Base-by-base conservation (phyloP, 2,888 invertebrate species). In the Lacanobia oleracea region DNA sequence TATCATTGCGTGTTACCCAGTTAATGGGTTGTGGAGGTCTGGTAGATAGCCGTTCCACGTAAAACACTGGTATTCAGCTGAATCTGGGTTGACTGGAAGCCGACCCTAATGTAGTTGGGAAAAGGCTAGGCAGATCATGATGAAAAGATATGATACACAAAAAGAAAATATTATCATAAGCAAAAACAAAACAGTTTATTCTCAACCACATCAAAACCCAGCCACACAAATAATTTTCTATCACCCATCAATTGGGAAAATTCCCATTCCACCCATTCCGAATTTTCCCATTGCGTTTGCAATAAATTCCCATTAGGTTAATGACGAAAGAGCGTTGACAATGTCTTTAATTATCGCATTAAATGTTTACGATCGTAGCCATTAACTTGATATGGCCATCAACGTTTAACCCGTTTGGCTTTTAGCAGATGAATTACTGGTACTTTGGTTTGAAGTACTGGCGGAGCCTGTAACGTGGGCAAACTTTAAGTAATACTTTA, bases 271-370 rank as follows among this genome's bases (percentile, higher is more conserved):
- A 51, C 43, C 33, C 64, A 63, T 67, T 72, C 51, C 51, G 48
- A 56, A 40, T 16, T 62, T 73, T 79, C 65, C 72, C 68, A 73
- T 77, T 76, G 5, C 37, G 14, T 57, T 18, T 37, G 62, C 67
- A 77, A 80, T 83, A 66, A 75, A 75, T 71, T 69, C 33, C 67
- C 72, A 83, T 86, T 86, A 83, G 50, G 53, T 67, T 69, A 80
- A 74, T 80, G 77, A 64, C 59, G 43, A 68, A 57, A 59, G 61
- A 59, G 33, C 62, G 68, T 69, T 69, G 75, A 83, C 77, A 75
- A 60, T 63, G 65, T 64, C 67, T 81, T 83, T 83, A 86, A 77
- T 83, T 75, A 72, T 79, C 18, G 14, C 64, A 70, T 77, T 80
- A 81, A 85, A 80, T 61, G 75, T 83, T 83, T 81, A 83, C 57